Percentiles rank a stretch among this genome's conserved stretches.
These are phyloP conservation scores for Halocaridina rubra DNA, from an alignment of 2,888 invertebrate species.

Conservation along the genomic window DNA sequence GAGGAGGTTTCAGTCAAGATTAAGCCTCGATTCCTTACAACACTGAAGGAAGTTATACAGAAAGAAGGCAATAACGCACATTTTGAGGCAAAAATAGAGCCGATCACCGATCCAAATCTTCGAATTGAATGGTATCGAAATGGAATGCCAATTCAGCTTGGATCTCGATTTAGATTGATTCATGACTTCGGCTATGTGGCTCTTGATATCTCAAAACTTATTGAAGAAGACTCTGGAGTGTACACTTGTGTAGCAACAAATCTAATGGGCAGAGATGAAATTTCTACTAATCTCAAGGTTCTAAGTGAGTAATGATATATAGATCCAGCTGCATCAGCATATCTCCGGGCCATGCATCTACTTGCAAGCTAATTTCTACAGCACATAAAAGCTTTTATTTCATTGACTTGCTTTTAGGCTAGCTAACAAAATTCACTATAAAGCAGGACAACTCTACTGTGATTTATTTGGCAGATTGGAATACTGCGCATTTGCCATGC, in stretches of 20 bases:
- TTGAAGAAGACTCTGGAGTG: conserved; percentile 93
- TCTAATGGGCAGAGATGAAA: conserved; percentile 88
- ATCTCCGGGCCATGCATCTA: conserved; percentile 3
- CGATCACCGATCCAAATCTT: conserved; percentile 94
- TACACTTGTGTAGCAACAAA: conserved; percentile 96
- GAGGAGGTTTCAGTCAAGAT: conserved; percentile 65
- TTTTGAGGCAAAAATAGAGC: conserved; percentile 97
- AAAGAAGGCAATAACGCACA: conserved; percentile 93
- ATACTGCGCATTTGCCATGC: no score
- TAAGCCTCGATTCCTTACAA: conserved; percentile 66
- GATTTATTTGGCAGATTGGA: background rate
- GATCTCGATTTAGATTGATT: conserved; percentile 85
- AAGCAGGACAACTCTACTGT: no score
- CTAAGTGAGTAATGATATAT: conserved; percentile 64
- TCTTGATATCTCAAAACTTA: conserved; percentile 93
- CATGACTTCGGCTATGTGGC: conserved; percentile 99
- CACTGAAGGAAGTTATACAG: conserved; percentile 73
- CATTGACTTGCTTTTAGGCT: conserved; percentile 33
- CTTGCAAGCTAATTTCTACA: conserved; percentile 14
- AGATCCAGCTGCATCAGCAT: background rate
- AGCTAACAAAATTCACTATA: conserved; percentile 7
- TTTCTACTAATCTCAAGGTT: conserved; percentile 68
- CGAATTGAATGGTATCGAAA: conserved; percentile 98
- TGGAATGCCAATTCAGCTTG: conserved; percentile 91
- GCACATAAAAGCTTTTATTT: background rate